Conservation (phyloP, 2,113 vertebrate genomes). For the Cephalopterus ornatus region DNA sequence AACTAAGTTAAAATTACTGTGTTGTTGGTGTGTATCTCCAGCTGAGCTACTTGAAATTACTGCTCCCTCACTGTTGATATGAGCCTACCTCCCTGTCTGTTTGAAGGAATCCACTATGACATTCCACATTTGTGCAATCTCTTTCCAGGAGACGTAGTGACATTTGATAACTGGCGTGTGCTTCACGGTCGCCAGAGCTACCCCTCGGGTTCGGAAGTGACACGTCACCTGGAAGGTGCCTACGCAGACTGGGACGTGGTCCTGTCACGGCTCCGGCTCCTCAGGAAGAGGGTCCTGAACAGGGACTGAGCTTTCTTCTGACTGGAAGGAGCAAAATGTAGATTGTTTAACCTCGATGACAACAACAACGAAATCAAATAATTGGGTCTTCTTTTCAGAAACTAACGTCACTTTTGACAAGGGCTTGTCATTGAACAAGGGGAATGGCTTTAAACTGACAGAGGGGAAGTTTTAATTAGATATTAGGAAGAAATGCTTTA, state of each 20-base stretch:
- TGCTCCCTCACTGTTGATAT: not conserved
- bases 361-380: not conserved
- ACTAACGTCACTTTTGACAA: not conserved
- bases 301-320: slow-evolving; percentile 10
- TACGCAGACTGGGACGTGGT: slow-evolving; percentile 95
- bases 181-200: slow-evolving; percentile 85
- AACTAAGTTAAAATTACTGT: not conserved
- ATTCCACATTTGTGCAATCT: not conserved
- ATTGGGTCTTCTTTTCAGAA: not conserved
- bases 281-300: slow-evolving; percentile 67
- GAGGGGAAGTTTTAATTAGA: not conserved
- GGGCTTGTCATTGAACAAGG: not conserved
- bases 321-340: not conserved
- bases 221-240: slow-evolving; percentile 88
- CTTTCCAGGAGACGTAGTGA: slow-evolving; percentile 84
- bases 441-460: not conserved
- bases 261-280: slow-evolving; percentile 86
- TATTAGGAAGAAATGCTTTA: not conserved
- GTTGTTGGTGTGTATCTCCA: not conserved
- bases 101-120: not conserved
- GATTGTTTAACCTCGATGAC: not conserved
- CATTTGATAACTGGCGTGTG: slow-evolving; percentile 93
- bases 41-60: not conserved
- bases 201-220: slow-evolving; percentile 32
- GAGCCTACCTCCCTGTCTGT: not conserved